Base-by-base conservation (phyloP, 1,140 invertebrate species). In the Calliphora vicina region DNA sequence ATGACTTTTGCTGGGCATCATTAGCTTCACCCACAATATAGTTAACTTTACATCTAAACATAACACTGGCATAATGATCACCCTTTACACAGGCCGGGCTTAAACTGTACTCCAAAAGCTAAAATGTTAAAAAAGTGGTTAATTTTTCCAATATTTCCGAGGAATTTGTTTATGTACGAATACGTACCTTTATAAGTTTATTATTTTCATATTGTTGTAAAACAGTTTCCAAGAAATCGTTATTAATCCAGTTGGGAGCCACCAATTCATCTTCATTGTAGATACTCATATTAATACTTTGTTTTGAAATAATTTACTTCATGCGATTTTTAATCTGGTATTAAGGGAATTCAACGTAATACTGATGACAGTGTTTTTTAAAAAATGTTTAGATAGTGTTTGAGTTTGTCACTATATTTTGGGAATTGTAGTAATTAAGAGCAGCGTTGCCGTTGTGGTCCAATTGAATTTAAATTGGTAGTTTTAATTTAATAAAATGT, bases 201-300 rank as follows among this genome's bases (percentile, higher is more conserved):
- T 45, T 27, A 25, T 61, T 80, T 20, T 82, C 61, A 20, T 73
- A 73, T 6, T 81, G 82, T 0, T 5, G 20, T 43, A 84, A 43
- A n/a, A 82, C 61, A 15, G 80, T 72, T n/a, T n/a, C 45, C 15
- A 84, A 82, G 71, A 84, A 84, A 15, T 83, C 82, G 25, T 61
- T 45, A 72, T 84, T 83, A 10, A 84, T 25, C 84, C 84, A 84
- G 15, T 43, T 35, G 15, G 84, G 84, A n/a, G 82, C 29, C 13
- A 43, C 42, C 43, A 84, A 73, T 61, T 84, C 84, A 80, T 84
- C 82, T 6, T 76, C 71, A 27, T 80, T 83, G 25, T 78, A 84
- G 20, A 15, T 17, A 10, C 73, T 76, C 73, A 76, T 76, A 8
- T 2, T 6, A 35, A 35, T 2, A 35, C n/a, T n/a, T n/a, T n/a